Evolutionary conservation across 1,140 invertebrate species (phyloP).

Genomic region (Marisa cornuarietis): DNA sequence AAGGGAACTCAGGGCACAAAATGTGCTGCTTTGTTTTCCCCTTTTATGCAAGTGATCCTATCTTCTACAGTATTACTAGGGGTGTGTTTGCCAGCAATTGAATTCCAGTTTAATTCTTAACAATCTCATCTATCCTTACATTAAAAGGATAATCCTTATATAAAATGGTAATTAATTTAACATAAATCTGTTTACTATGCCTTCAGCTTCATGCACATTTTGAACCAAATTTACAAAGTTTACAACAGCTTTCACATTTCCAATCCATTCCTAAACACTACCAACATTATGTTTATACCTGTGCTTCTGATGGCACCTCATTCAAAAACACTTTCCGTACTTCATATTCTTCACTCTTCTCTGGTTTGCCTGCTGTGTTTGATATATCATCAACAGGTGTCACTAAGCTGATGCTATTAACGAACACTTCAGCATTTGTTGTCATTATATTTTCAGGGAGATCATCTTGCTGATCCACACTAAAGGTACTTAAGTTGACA

Average conservation of each 20-base stretch:
- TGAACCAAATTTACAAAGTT: neutral
- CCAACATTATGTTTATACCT: neutral
- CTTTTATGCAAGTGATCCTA: too few species aligned
- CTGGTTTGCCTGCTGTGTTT: conserved; percentile 24
- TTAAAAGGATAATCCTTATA: neutral
- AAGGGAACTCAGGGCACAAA: too few species aligned
- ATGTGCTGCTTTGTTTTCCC: too few species aligned
- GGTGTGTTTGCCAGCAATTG: too few species aligned
- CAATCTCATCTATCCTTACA: too few species aligned
- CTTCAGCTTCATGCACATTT: neutral
- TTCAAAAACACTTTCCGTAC: conserved; percentile 68
- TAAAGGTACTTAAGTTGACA: conserved; percentile 68
- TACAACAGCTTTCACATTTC: neutral
- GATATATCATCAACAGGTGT: conserved; percentile 59
- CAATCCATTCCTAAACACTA: neutral
- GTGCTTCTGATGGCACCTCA: conserved; percentile 26
- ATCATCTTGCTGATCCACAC: conserved; percentile 54
- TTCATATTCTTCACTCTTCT: conserved; percentile 28
- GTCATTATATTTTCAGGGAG: conserved; percentile 67
- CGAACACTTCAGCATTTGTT: conserved; percentile 64
- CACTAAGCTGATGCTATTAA: conserved; percentile 66
- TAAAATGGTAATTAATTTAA: neutral
- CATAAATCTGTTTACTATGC: neutral
- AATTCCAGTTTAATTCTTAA: neutral
- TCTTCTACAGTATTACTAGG: too few species aligned